Base-by-base conservation (phyloP, 2,888 invertebrate species). In the Netelia melanura region DNA sequence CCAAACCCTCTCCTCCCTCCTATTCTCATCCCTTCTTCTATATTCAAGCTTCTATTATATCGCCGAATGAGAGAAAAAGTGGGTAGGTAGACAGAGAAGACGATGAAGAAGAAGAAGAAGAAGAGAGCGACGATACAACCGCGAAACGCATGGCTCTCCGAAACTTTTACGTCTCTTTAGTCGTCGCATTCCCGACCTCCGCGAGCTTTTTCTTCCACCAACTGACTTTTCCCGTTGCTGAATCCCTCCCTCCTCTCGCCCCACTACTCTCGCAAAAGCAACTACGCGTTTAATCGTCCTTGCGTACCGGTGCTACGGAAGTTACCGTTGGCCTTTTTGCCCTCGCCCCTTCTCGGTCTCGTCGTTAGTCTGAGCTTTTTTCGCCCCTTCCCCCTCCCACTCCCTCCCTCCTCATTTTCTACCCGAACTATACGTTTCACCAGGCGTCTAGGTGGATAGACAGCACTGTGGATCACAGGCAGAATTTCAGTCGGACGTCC, bases 221-320 rank as follows among this genome's bases (percentile, higher is more conserved):
- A 30, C 81, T 64, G 70, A 64, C 71, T 79, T 43, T 71, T 43
- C 23, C 43, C 21, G 30, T 72, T 65, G 68, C 61, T 67, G 21
- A 77, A 77, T 71, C 25, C 67, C 72, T 30, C 67, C 72, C 25
- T 71, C 61, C 62, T 76, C 23, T 17, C 61, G 30, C 44, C n/a
- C 48, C 44, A n/a, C 58, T 25, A 23, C 17, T 30, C 75, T 14
- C 64, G 1, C 30, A 21, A 25, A 6, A 10, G 52, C 64, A 54
- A 38, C 70, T 78, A 70, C 83, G 76, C 67, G 76, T 85, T 85
- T 77, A 83, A 80, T 83, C 85, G 85, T 56, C 80, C 76, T 71
- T 64, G 56, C 48, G 67, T 76, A 76, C 58, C 11, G 14, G 14
- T 11, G n/a, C 44, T 65, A 52, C 75, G 67, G 65, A 62, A 67